phyloP scores from a whole-genome alignment of 2,888 invertebrate species.

The Homarus gammarus region DNA sequence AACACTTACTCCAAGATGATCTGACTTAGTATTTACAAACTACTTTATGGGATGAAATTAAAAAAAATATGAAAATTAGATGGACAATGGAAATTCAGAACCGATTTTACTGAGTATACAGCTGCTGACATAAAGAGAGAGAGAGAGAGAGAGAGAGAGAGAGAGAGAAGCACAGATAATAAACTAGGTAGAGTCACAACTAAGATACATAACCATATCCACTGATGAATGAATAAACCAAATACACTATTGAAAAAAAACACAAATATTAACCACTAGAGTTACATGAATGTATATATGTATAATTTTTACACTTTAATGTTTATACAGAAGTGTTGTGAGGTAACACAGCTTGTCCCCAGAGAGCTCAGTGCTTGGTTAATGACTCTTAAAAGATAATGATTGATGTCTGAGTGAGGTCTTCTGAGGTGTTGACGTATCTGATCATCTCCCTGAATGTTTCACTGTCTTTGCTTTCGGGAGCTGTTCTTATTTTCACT shows the following conservation, averaged over 20 bases:
- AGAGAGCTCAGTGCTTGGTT: too few relatives aligned
- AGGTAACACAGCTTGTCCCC: not conserved
- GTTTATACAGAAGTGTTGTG: slow-evolving; percentile 16
- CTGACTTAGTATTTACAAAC: slow-evolving; percentile 49
- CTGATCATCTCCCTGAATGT: too few relatives aligned
- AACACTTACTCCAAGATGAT: slow-evolving; percentile 28
- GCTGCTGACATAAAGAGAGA: slow-evolving; percentile 21
- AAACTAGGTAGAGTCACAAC: too few relatives aligned
- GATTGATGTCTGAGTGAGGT: too few relatives aligned
- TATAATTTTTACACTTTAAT: slow-evolving; percentile 35
- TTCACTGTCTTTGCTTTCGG: too few relatives aligned
- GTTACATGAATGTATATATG: slow-evolving; percentile 31
- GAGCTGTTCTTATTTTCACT: too few relatives aligned
- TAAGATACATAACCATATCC: too few relatives aligned
- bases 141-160: slow-evolving; percentile 36
- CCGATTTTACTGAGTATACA: too few relatives aligned
- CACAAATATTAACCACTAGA: not conserved
- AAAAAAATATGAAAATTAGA: too few relatives aligned
- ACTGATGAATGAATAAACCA: not conserved
- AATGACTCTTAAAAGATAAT: too few relatives aligned
- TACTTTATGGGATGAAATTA: not conserved
- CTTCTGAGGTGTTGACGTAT: too few relatives aligned
- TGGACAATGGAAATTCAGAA: too few relatives aligned
- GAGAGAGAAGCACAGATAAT: slow-evolving; percentile 13
- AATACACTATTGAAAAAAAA: not conserved